Base-by-base conservation (phyloP, 2,797 vertebrate genomes). In the Australoheros facetus region DNA sequence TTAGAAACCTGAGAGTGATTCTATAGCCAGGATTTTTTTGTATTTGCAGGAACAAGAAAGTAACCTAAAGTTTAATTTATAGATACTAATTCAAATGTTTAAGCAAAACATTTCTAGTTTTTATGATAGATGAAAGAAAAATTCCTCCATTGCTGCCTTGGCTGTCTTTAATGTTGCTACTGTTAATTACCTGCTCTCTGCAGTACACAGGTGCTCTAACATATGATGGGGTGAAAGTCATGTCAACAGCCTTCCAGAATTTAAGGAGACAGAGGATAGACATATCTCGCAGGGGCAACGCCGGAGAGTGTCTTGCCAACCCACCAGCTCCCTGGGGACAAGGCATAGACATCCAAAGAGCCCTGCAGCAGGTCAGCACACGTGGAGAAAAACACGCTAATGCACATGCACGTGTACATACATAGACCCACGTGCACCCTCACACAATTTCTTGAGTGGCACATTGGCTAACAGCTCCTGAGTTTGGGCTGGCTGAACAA, bases 291-390 rank as follows among this genome's bases (percentile, higher is more conserved):
- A 95, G 98, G 0, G 98, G 98, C 66, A 99, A 99, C 0, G 98
- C 98, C 0, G 98, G 98, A 2, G 98, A 99, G 91, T 99, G 98
- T 89, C 96, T 99, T 11, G 98, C 98, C 89, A 99, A 99, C 90
- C 98, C 98, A 0, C 98, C 98, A 0, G 98, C 99, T 82, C 98
- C 98, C 66, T 99, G 98, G 98, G 98, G 98, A 26, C 98, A 99
- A 82, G 98, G 98, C 69, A 99, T 99, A 6, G 98, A 99, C 94
- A 99, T 99, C 91, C 98, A 99, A 95, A 96, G 98, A 94, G 98
- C 98, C 1, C 91, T 99, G 81, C 98, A 99, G 94, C 98, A 99
- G 98, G 98, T 99, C 78, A 73, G 84, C 4, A 42, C 42, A 13
- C 86, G 71, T 54, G 34, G 75, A 74, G 54, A 19, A 5, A 51